These are phyloP conservation scores for Epirrita christyi DNA, from an alignment of 2,888 invertebrate genomes.

Conservation along the genomic window DNA sequence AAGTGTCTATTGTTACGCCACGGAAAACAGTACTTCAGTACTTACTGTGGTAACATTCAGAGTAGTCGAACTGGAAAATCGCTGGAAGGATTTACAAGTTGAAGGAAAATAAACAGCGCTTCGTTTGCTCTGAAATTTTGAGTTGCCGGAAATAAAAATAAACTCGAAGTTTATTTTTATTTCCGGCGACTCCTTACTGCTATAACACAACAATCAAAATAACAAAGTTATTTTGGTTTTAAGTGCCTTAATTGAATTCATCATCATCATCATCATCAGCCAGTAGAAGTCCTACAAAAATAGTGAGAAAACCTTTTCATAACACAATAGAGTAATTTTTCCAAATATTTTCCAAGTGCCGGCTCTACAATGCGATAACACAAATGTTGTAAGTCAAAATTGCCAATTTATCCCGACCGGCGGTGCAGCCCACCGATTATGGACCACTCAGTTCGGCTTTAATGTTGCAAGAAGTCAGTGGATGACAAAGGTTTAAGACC, in stretches of 20 bases:
- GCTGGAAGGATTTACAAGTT: not conserved
- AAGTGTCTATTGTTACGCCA: too few relatives aligned
- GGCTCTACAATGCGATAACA: conserved; percentile 28
- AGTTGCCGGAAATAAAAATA: too few relatives aligned
- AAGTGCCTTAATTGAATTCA: too few relatives aligned
- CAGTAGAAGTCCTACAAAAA: not conserved
- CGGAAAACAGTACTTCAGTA: too few relatives aligned
- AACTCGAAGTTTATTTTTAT: not conserved
- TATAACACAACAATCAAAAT: too few relatives aligned
- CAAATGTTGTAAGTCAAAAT: conserved; percentile 68
- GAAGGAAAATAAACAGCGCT: not conserved
- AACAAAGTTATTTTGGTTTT: too few relatives aligned
- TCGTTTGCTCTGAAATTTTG: not conserved
- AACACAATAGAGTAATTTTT: conserved; percentile 1
- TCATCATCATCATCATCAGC: too few relatives aligned
- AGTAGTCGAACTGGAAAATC: too few relatives aligned
- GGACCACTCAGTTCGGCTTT: not conserved
- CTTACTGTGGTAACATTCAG: too few relatives aligned
- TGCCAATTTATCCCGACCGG: conserved; percentile 69
- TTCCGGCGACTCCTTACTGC: too few relatives aligned
- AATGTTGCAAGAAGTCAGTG: not conserved
- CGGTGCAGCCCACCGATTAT: conserved; percentile 43
- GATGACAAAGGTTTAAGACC: not conserved
- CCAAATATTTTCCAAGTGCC: conserved; percentile 11
- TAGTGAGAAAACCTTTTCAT: not conserved